Evolutionary conservation across 1,140 invertebrate genomes (phyloP).

Genomic region (Laupala kohalensis): DNA sequence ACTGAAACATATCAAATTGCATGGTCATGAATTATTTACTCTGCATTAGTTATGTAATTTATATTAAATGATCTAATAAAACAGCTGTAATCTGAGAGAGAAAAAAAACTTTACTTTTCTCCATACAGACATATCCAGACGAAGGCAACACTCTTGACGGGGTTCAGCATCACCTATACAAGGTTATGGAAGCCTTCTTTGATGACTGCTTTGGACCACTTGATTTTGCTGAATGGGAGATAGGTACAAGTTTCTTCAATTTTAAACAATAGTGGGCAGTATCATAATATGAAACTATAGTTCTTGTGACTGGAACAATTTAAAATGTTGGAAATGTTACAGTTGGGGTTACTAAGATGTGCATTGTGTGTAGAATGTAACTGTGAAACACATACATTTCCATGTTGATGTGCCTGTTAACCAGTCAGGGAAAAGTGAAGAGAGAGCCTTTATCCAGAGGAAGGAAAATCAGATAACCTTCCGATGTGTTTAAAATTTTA

Average conservation of each 20-base stretch:
- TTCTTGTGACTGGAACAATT: background rate
- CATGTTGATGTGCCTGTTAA: background rate
- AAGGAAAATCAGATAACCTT: background rate
- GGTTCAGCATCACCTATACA: constrained; percentile 60
- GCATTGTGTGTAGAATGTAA: background rate
- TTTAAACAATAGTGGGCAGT: constrained; percentile 10
- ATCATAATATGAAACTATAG: background rate
- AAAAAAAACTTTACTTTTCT: too few relatives aligned
- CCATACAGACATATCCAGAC: constrained; percentile 64
- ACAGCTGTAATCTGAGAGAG: too few relatives aligned
- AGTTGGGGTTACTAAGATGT: background rate
- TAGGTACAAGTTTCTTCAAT: constrained; percentile 13
- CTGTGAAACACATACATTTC: background rate
- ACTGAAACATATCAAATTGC: too few relatives aligned
- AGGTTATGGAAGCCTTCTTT: constrained; percentile 72
- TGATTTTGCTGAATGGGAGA: constrained; percentile 55
- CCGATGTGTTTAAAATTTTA: background rate
- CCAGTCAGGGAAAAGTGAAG: background rate
- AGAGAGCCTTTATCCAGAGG: background rate
- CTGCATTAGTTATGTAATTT: too few relatives aligned
- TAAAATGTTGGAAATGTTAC: background rate
- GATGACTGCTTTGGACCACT: constrained; percentile 64
- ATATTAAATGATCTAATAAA: too few relatives aligned
- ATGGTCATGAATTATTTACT: too few relatives aligned
- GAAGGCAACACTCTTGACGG: constrained; percentile 59